Evolutionary conservation across 2,113 vertebrate genomes (phyloP), one percentile per base, ranked within the genome.

Genomic region (Atherinomorus stipes): DNA sequence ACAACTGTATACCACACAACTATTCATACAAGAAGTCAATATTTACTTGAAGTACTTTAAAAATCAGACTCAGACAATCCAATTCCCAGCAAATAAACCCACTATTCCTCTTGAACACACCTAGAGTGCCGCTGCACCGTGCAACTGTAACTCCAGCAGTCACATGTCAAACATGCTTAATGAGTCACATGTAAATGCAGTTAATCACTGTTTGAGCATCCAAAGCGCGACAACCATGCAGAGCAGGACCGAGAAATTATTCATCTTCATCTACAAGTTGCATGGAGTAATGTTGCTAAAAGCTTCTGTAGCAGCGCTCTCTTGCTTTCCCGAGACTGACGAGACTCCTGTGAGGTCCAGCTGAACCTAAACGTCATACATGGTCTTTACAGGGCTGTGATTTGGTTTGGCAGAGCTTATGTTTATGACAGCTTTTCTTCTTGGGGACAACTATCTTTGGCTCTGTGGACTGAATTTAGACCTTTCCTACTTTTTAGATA

Each of bases 191-290:
- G 23, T 66, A 26, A 53, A 10, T 57, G 12, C 23, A 45, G 18
- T 13, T 16, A 34, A 31, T 54, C 51, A 1, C 65, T 22, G 13
- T 37, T 31, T 71, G 53, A 83, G 64, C 54, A 6, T 1, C 47
- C 26, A 64, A 50, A 57, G 26, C 71, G 19, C 40, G 19, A 53
- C 4, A 78, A 64, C 64, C 34, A 8, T 50, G 52, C 74, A 70
- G 3, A 54, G 25, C 44, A 66, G 16, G 59, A 44, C 2, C 54
- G 74, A n/a, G 51, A 9, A 49, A 47, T 51, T 40, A 44, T 67
- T 64, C 15, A 12, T 34, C 11, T 50, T 59, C 59, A n/a, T 60
- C 28, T 28, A 28, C 28, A 28, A 28, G 28, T 28, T 28, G 6
- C 28, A 28, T 28, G 3, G 3, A 28, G 28, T 28, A 28, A 6